Evolutionary conservation across 2,888 invertebrate genomes (phyloP), one percentile per base, ranked within the genome.

Genomic region (Spisula solida): DNA sequence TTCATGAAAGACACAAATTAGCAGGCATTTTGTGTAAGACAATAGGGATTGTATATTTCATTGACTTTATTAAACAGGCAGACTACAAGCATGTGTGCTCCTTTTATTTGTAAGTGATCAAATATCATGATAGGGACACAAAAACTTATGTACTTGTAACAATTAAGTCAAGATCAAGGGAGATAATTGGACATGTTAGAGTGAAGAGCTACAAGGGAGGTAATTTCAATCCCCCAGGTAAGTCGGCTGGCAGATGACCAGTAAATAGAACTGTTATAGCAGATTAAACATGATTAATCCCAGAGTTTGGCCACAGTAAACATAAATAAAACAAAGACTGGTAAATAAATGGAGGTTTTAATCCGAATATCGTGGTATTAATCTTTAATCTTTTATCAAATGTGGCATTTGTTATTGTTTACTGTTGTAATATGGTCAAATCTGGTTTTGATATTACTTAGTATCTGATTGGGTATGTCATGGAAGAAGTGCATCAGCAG

Each of bases 271-370:
- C 48, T 78, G 56, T 81, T 78, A 86, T 83, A 41, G 47, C 47
- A 85, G 87, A 89, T 88, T 91, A 87, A 78, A 41, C 47, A 20
- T 85, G 88, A 88, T 88, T 86, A 91, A 87, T 85, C 88, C 88
- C 55, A 48, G 56, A 75, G 75, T 75, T 89, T 88, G 88, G 88
- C 91, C 80, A 55, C 66, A 70, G 85, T 88, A 91, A 91, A 88
- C 85, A 91, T 85, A 88, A 91, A 88, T 87, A 91, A 91, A 88
- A 87, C 85, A 88, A 83, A 88, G 84, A 82, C 48, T 12, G 79
- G 85, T 87, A 87, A 88, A 88, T 82, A 87, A 91, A 87, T 87
- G 80, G 80, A 60, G 79, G 84, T 85, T 79, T 88, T 87, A 82
- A 85, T 75, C 25, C 31, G n/a, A 75, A 60, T 86, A 90, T 88